Base-by-base conservation (phyloP, 2,888 invertebrate species). In the Eristalis tenax region DNA sequence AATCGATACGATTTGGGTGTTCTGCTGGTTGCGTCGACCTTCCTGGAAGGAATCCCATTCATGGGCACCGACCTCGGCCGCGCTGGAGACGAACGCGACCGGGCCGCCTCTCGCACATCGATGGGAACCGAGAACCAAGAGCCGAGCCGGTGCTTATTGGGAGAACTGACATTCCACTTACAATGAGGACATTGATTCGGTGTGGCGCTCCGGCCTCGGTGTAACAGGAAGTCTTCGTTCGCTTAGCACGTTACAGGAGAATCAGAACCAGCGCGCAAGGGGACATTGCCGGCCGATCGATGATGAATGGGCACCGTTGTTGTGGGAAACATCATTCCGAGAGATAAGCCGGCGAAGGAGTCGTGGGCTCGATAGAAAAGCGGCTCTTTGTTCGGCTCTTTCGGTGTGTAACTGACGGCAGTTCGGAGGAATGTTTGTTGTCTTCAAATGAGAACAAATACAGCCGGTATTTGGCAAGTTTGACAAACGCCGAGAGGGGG, bases 1-100 rank as follows among this genome's bases (percentile, higher is more conserved):
- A 81, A 82, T 86, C 74, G 78, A 86, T 86, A 78, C 85, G 56
- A 26, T 78, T 82, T 86, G 85, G 85, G 85, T 86, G 85, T 86
- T 63, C 82, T 56, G 8, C 22, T 81, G 85, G n/a, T 63, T 68
- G 28, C 15, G 11, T n/a, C 32, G 32, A 68, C 64, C 77, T 85
- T 86, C 85, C 82, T 74, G 82, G 85, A 86, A 86, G 69, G 74
- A 70, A 65, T 35, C 28, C 66, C 66, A 69, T 80, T 80, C 70
- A 75, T n/a, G 38, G 69, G 65, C 59, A 56, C 57, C 81, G 71
- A 38, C 74, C 56, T 64, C 65, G 35, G 35, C 23, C 28, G 64
- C 26, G 38, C 56, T 23, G 65, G 26, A 10, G 57, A 63, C 43
- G n/a, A 13, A 32, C 32, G 32, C 6, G 32, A 6, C 32, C 8